These are phyloP conservation scores for Aricia artaxerxes DNA, from an alignment of 2,888 invertebrate species.

Conservation along the genomic window DNA sequence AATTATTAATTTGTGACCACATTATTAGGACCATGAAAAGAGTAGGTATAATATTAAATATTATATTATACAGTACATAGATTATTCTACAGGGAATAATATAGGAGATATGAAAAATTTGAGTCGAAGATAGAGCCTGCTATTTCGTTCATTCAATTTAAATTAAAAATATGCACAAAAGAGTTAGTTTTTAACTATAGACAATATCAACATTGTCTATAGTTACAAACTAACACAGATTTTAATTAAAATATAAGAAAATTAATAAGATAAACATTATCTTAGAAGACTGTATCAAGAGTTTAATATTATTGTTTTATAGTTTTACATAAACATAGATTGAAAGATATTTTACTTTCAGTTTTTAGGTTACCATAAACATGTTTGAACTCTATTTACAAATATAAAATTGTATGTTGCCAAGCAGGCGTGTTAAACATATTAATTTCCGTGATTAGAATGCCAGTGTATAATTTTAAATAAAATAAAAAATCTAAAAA, in stretches of 20 bases:
- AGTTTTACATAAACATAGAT: neutral
- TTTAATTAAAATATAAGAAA: neutral
- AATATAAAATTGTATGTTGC: neutral
- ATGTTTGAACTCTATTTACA: neutral
- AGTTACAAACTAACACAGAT: neutral
- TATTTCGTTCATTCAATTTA: too few species aligned
- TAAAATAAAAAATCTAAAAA: neutral
- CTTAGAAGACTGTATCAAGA: neutral
- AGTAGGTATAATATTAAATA: too few species aligned
- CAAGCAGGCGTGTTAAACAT: neutral
- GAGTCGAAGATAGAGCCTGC: too few species aligned
- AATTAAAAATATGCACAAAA: too few species aligned
- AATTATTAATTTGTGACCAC: neutral
- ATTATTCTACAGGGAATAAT: too few species aligned
- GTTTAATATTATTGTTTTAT: neutral
- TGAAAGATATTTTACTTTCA: conserved; percentile 15
- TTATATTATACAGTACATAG: too few species aligned
- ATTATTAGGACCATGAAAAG: too few species aligned
- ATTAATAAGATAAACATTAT: neutral
- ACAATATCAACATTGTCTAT: too few species aligned
- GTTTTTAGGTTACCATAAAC: conserved; percentile 15
- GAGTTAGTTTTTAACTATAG: too few species aligned
- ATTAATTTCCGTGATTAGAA: neutral
- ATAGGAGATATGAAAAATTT: too few species aligned
- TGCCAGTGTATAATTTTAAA: neutral